These are phyloP conservation scores for Gadus macrocephalus DNA, from an alignment of 2,113 vertebrate genomes.

Conservation along the genomic window DNA sequence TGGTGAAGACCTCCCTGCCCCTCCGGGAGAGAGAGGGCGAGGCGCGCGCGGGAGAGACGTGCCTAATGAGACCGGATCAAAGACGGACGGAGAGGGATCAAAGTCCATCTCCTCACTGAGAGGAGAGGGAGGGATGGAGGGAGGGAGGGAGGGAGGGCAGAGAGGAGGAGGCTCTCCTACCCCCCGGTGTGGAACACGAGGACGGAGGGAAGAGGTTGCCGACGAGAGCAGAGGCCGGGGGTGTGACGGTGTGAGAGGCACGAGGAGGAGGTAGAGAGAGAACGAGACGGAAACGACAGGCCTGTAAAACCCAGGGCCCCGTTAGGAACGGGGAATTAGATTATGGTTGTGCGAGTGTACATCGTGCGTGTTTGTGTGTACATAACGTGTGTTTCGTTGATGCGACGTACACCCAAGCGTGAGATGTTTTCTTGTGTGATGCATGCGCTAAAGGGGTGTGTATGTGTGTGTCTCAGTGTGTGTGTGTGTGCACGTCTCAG, in stretches of 20 bases:
- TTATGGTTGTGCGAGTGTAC: background rate
- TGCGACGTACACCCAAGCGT: no score
- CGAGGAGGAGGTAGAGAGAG: background rate
- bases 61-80: conserved; percentile 40
- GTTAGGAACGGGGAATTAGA: conserved; percentile 4
- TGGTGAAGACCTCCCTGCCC: background rate
- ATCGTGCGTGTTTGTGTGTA: no score
- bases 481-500: background rate
- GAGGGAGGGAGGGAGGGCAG: background rate
- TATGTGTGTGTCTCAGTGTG: no score
- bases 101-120: conserved; percentile 17
- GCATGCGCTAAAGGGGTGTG: no score
- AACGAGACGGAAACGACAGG: conserved; percentile 14
- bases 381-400: no score
- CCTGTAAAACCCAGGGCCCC: conserved; percentile 16
- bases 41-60: background rate
- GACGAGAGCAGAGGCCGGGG: background rate
- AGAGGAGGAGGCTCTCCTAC: conserved; percentile 6
- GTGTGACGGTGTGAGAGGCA: background rate
- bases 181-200: background rate
- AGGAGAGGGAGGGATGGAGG: background rate
- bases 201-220: conserved; percentile 4
- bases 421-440: no score
- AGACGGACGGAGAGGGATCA: conserved; percentile 25
- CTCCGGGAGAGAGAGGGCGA: background rate